A percentile compares a stretch with the other conserved stretches of the same genome.
phyloP scores from a whole-genome alignment of 2,888 invertebrate species.

The Melanophora roralis region DNA sequence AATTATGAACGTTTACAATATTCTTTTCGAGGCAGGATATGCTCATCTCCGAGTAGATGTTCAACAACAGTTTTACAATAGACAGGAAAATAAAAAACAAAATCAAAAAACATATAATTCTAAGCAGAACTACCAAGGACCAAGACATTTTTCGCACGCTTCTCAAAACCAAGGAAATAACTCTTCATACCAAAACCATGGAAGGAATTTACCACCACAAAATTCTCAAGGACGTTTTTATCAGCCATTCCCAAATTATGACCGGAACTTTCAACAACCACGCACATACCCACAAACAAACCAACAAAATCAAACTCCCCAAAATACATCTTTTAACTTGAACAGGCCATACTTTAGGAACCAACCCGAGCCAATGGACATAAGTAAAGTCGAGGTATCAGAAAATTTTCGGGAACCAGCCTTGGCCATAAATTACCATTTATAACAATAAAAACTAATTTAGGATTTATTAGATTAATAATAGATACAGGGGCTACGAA shows the following conservation, averaged over 20 bases:
- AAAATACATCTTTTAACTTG: neutral
- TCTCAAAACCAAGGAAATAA: slow-evolving; percentile 37
- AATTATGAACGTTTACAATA: too few species aligned
- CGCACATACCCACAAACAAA: neutral
- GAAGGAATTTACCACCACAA: too few species aligned
- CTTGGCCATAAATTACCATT: slow-evolving; percentile 31
- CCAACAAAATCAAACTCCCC: neutral
- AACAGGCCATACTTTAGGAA: slow-evolving; percentile 10
- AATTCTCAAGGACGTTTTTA: too few species aligned
- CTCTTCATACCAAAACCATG: neutral
- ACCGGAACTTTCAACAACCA: neutral
- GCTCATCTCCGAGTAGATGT: slow-evolving; percentile 5
- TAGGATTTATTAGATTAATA: neutral
- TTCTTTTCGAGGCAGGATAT: neutral
- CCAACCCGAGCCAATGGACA: slow-evolving; percentile 47
- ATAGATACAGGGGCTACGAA: slow-evolving; percentile 23
- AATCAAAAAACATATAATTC: slow-evolving; percentile 32
- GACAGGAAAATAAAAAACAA: too few species aligned
- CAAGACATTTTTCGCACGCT: too few species aligned
- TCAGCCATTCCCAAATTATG: too few species aligned
- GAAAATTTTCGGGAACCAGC: neutral
- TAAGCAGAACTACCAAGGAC: too few species aligned
- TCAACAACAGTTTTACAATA: slow-evolving; percentile 53
- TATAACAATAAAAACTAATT: slow-evolving; percentile 45
- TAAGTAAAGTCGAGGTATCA: slow-evolving; percentile 40